A percentile compares a stretch with the other conserved stretches of the same genome.
phyloP scores from a whole-genome alignment of 2,888 invertebrate genomes.

The Endotricha flammealis region DNA sequence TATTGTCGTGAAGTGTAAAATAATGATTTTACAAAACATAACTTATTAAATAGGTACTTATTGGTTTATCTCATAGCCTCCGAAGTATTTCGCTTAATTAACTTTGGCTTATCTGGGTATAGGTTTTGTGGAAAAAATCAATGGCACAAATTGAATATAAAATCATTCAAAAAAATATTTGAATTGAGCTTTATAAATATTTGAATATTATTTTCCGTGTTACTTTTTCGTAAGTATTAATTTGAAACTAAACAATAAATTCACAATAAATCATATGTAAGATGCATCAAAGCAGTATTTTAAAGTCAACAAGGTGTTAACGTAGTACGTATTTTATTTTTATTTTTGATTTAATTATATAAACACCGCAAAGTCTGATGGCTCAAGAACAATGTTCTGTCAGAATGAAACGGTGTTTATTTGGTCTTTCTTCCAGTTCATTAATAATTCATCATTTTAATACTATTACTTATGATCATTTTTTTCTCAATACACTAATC shows the following conservation, averaged over 20 bases:
- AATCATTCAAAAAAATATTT: constrained; percentile 33
- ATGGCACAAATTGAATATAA: constrained; percentile 30
- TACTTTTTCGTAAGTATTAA: no score
- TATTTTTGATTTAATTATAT: constrained; percentile 16
- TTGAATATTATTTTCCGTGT: constrained; percentile 1
- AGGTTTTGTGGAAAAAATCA: constrained; percentile 30
- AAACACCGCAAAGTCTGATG: constrained; percentile 68
- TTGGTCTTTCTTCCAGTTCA: constrained; percentile 19
- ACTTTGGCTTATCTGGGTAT: constrained; percentile 12
- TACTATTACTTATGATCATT: no score
- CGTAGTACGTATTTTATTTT: no score
- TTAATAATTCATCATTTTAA: constrained; percentile 18
- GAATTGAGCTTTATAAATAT: constrained; percentile 24
- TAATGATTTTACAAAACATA: no score
- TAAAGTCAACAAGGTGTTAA: no score
- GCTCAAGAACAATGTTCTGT: constrained; percentile 73
- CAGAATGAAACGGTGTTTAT: constrained; percentile 64
- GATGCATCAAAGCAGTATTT: constrained; percentile 19
- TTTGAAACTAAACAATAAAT: no score
- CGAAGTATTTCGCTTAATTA: no score
- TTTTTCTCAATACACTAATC: no score
- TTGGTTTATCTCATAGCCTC: no score
- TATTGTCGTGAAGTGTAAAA: no score
- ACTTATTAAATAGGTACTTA: no score
- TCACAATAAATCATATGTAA: constrained; percentile 15